A percentile compares a stretch with the other conserved stretches of the same genome.
Evolutionary conservation across 1,140 invertebrate species (phyloP).

Genomic region (Drosophila varians): DNA sequence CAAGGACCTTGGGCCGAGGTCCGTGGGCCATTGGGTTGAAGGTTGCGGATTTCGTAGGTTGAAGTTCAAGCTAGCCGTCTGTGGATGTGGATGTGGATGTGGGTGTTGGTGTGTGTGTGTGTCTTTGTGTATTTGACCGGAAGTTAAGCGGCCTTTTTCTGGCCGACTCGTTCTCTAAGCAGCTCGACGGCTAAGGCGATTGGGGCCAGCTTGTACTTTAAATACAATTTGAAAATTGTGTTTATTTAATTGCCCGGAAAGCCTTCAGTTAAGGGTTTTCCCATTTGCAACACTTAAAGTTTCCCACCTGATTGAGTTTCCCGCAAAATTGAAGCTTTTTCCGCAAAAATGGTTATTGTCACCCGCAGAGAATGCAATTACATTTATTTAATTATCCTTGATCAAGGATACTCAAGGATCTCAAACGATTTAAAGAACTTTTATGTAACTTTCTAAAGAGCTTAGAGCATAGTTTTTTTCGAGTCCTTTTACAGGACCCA

Average conservation of each 20-base stretch:
- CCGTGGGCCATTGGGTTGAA: constrained; percentile 45
- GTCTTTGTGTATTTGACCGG: constrained; percentile 59
- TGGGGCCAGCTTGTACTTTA: constrained; percentile 62
- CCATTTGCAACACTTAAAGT: constrained; percentile 44
- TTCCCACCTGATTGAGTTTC: constrained; percentile 62
- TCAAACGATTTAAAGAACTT: neutral
- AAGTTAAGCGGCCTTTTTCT: constrained; percentile 55
- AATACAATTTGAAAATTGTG: constrained; percentile 82
- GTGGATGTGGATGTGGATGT: too few species aligned
- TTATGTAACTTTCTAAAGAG: neutral
- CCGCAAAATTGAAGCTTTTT: constrained; percentile 20
- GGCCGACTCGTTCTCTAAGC: constrained; percentile 12
- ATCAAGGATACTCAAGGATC: too few species aligned
- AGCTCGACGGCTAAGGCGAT: constrained; percentile 6
- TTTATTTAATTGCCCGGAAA: constrained; percentile 81
- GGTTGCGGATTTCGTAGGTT: constrained; percentile 41
- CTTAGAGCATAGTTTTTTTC: neutral
- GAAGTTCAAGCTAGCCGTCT: constrained; percentile 42
- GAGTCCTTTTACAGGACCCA: neutral
- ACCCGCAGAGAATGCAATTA: constrained; percentile 39
- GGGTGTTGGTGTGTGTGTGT: too few species aligned
- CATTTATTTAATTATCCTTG: constrained; percentile 13
- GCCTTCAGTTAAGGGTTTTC: constrained; percentile 37
- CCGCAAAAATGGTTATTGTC: neutral
- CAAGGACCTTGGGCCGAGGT: constrained; percentile 3